These are phyloP conservation scores for Gallinago paraguaiae DNA, from an alignment of 2,113 vertebrate genomes.

Conservation along the genomic window DNA sequence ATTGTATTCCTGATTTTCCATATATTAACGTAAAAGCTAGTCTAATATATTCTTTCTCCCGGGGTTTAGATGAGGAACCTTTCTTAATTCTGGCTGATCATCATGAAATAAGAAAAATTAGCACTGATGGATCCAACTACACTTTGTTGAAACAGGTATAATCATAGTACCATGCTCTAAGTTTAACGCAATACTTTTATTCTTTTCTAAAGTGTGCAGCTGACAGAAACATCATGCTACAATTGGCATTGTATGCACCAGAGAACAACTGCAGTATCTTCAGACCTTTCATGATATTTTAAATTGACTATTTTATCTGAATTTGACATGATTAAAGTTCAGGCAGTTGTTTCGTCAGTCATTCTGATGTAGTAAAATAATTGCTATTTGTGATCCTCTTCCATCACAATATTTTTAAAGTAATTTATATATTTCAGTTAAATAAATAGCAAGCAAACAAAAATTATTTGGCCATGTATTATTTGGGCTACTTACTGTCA, in stretches of 20 bases:
- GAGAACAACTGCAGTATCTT: constrained; percentile 36
- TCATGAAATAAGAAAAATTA: constrained; percentile 98
- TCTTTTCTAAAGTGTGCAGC: constrained; percentile 22
- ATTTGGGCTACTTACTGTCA: background rate
- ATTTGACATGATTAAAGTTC: background rate
- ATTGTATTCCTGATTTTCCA: constrained; percentile 69
- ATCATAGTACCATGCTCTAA: constrained; percentile 57
- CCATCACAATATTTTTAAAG: background rate
- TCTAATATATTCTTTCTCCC: constrained; percentile 62
- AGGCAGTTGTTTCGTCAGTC: constrained; percentile 53
- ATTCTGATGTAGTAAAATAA: constrained; percentile 18
- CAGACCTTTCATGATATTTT: background rate
- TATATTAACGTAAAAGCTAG: constrained; percentile 64
- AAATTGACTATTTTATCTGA: background rate
- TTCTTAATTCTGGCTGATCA: constrained; percentile 98
- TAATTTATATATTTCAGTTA: background rate
- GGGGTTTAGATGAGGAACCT: constrained; percentile 90
- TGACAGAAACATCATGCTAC: background rate
- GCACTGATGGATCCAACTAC: constrained; percentile 96
- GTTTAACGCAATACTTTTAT: constrained; percentile 42
- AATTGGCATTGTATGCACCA: background rate
- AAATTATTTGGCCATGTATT: background rate
- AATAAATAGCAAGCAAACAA: background rate
- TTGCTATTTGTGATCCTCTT: background rate
- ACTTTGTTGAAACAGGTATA: constrained; percentile 97